Conservation (phyloP, 2,797 vertebrate species). For the Carapus acus region DNA sequence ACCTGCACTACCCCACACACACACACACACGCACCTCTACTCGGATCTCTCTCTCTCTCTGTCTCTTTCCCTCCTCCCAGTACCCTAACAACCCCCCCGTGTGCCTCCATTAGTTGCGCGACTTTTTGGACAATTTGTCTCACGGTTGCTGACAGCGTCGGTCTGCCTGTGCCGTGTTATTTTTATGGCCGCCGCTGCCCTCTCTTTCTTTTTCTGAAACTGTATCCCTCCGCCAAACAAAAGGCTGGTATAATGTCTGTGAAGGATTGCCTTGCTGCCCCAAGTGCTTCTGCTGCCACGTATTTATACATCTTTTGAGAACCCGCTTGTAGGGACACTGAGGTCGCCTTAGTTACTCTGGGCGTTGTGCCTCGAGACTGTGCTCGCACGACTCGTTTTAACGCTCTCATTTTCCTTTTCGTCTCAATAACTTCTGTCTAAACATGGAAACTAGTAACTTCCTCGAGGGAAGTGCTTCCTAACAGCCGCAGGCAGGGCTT, state of each 20-base stretch:
- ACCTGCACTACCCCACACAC: constrained; percentile 28
- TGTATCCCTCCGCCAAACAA: constrained; percentile 45
- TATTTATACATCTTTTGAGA: constrained; percentile 31
- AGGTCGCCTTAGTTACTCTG: background rate
- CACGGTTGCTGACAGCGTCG: constrained; percentile 30
- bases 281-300: constrained; percentile 25
- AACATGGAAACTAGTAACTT: background rate
- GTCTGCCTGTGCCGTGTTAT: constrained; percentile 36
- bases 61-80: too few species aligned
- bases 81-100: constrained; percentile 9
- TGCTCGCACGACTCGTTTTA: constrained; percentile 4
- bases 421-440: background rate
- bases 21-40: constrained; percentile 17
- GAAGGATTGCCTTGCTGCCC: constrained; percentile 37
- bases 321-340: constrained; percentile 28
- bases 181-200: constrained; percentile 46
- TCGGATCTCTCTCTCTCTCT: too few species aligned
- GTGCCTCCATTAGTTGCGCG: constrained; percentile 18
- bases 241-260: constrained; percentile 51
- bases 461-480: background rate
- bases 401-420: constrained; percentile 4
- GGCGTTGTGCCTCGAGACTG: background rate
- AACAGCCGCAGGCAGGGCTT: too few species aligned
- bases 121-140: constrained; percentile 34
- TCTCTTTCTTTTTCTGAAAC: constrained; percentile 48